Percentiles rank a stretch among this genome's conserved stretches.
phyloP scores from a whole-genome alignment of 2,797 vertebrate species.

The Telmatherina bonti region DNA sequence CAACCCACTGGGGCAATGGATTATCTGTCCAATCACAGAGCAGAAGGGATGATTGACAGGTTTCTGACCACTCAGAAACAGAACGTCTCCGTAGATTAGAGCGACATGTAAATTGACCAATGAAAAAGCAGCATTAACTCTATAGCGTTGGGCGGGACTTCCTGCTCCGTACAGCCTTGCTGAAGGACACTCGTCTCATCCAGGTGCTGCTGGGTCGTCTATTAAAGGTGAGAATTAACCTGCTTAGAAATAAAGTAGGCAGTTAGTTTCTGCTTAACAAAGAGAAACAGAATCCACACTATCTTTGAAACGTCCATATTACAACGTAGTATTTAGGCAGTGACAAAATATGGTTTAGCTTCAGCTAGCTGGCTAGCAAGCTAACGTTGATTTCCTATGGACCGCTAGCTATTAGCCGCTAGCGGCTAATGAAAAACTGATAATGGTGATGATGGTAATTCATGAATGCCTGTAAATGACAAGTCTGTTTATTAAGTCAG shows the following conservation, averaged over 20 bases:
- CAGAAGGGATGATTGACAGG: slow-evolving; percentile 33
- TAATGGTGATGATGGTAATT: too few relatives aligned
- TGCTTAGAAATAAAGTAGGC: accelerated
- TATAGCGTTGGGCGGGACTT: slow-evolving; percentile 64
- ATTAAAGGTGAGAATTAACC: slow-evolving; percentile 58
- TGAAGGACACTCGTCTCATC: slow-evolving; percentile 77
- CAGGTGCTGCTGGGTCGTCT: slow-evolving; percentile 41
- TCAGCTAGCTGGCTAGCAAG: slow-evolving; percentile 29
- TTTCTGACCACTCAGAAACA: slow-evolving; percentile 5
- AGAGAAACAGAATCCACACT: accelerated
- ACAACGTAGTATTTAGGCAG: accelerated
- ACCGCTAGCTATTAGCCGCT: slow-evolving; percentile 19
- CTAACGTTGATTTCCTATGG: slow-evolving; percentile 25
- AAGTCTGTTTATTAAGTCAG: accelerated
- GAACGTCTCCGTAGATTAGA: accelerated
- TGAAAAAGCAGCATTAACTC: accelerated
- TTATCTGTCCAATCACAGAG: slow-evolving; percentile 59
- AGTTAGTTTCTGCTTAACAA: accelerated
- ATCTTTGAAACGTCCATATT: accelerated
- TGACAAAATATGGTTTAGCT: neutral
- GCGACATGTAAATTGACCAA: slow-evolving; percentile 38
- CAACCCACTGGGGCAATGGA: neutral
- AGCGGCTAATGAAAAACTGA: neutral
- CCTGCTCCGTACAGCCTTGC: slow-evolving; percentile 50
- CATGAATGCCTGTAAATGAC: slow-evolving; percentile 8